Evolutionary conservation across 2,113 vertebrate genomes (phyloP).

Genomic region (Gymnobelideus leadbeateri): DNA sequence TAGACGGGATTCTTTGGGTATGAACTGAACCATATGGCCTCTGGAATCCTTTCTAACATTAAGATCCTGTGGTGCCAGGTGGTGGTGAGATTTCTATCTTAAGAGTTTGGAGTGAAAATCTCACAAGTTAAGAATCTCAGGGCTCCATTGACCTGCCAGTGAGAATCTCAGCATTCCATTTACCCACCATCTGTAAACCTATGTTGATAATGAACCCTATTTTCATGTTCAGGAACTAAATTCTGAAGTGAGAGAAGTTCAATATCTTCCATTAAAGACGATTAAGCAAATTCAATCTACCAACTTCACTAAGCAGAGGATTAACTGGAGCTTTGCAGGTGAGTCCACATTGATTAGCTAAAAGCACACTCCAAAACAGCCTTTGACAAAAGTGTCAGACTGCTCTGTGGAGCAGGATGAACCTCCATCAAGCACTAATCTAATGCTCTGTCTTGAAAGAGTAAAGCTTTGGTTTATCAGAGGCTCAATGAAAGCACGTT

Average conservation of each 20-base stretch:
- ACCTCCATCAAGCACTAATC: not conserved
- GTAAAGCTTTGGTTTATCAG: constrained; percentile 41
- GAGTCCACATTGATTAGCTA: constrained; percentile 52
- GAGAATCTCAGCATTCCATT: not conserved
- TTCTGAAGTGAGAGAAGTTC: not conserved
- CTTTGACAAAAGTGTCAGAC: constrained; percentile 50
- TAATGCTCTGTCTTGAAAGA: constrained; percentile 33
- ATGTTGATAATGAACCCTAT: not conserved
- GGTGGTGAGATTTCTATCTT: not conserved
- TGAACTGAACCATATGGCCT: not conserved
- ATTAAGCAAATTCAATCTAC: constrained; percentile 44
- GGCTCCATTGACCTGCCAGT: not conserved
- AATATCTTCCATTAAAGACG: constrained; percentile 47
- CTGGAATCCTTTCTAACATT: not conserved
- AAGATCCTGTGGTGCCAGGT: not conserved
- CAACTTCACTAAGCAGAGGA: constrained; percentile 42
- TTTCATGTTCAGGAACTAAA: not conserved
- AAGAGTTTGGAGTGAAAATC: not conserved
- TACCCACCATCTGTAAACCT: not conserved
- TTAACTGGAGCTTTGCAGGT: constrained; percentile 58
- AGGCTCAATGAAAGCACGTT: constrained; percentile 33
- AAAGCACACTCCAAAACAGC: constrained; percentile 40
- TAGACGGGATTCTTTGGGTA: not conserved
- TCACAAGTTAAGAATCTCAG: not conserved
- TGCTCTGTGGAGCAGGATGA: constrained; percentile 22